These are phyloP conservation scores for Scaptomyza reducta DNA, from an alignment of 2,888 invertebrate species.

Conservation along the genomic window DNA sequence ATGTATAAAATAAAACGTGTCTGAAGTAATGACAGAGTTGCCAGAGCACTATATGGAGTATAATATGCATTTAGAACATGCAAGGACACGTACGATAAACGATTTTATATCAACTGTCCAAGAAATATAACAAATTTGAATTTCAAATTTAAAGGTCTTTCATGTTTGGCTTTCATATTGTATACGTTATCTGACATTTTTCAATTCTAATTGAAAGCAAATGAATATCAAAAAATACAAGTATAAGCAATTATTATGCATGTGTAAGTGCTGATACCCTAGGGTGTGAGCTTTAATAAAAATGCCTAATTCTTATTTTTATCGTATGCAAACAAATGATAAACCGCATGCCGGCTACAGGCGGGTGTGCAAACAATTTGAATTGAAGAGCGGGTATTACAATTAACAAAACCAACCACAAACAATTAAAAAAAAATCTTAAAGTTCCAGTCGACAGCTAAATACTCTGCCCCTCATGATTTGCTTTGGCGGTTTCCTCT, in stretches of 20 bases:
- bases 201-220: constrained; percentile 17
- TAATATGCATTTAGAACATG: neutral
- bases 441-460: neutral
- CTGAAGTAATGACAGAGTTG: neutral
- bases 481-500: neutral
- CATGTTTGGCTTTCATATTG: neutral
- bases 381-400: constrained; percentile 11
- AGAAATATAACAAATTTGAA: constrained; percentile 5
- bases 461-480: neutral
- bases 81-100: constrained; percentile 8
- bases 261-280: neutral
- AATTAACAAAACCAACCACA: neutral
- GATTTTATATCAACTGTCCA: neutral
- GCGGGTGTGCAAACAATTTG: neutral
- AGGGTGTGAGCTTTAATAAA: constrained; percentile 32
- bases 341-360: constrained; percentile 21
- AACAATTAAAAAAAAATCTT: neutral
- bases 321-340: constrained; percentile 58
- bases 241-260: constrained; percentile 14
- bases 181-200: constrained; percentile 13
- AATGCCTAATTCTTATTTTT: constrained; percentile 35
- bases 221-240: constrained; percentile 12
- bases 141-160: constrained; percentile 9
- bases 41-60: neutral
- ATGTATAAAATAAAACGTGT: constrained; percentile 2